Evolutionary conservation across 1,140 invertebrate genomes (phyloP).

Genomic region (Drosophila suzukii): DNA sequence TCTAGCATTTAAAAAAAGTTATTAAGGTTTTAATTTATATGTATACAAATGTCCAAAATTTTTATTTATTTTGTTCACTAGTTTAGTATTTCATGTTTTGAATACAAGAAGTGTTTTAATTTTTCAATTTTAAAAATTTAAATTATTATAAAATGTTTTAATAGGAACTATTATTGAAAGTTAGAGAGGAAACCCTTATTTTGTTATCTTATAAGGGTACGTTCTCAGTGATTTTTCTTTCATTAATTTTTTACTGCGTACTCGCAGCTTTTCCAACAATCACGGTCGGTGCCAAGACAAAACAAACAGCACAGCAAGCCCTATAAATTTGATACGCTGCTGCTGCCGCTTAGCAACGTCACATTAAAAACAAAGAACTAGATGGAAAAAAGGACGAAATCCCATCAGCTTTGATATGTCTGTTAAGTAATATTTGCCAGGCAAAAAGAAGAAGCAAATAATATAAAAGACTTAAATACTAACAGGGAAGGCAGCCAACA

Average conservation of each 20-base stretch:
- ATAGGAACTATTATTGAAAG: too few relatives aligned
- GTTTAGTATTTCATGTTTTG: too few relatives aligned
- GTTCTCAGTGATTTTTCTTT: not conserved
- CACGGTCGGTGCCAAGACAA: conserved; percentile 68
- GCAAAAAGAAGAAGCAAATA: not conserved
- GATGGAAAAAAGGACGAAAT: conserved; percentile 32
- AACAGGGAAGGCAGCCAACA: conserved; percentile 4
- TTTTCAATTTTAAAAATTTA: too few relatives aligned
- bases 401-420: conserved; percentile 47
- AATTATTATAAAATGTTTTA: too few relatives aligned
- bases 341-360: conserved; percentile 62
- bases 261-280: conserved; percentile 49
- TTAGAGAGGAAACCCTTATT: too few relatives aligned
- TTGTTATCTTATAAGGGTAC: not conserved
- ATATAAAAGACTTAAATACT: not conserved
- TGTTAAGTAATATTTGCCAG: conserved; percentile 47
- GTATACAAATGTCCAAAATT: too few relatives aligned
- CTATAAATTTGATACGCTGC: conserved; percentile 57
- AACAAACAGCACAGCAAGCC: conserved; percentile 51
- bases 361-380: conserved; percentile 56
- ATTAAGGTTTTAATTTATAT: too few relatives aligned
- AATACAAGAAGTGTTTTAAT: too few relatives aligned
- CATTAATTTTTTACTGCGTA: not conserved
- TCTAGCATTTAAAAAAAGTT: too few relatives aligned
- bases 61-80: too few relatives aligned